phyloP scores from a whole-genome alignment of 2,888 invertebrate genomes.

The Acleris cristana region DNA sequence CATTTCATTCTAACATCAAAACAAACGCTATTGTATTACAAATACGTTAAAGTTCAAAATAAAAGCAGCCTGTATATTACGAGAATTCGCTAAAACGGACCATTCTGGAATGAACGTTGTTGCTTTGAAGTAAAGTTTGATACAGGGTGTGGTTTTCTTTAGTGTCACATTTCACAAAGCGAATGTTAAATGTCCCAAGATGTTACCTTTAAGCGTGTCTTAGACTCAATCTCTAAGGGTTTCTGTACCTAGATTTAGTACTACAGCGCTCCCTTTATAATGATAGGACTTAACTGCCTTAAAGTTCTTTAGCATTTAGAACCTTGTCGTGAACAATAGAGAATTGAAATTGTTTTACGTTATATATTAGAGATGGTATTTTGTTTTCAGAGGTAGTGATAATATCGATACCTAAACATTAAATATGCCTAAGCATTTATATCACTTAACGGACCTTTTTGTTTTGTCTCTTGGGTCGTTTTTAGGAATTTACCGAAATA shows the following conservation, averaged over 20 bases:
- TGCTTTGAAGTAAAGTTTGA: not conserved
- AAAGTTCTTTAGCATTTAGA: too few relatives aligned
- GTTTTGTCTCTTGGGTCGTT: too few relatives aligned
- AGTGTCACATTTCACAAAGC: slow-evolving; percentile 3
- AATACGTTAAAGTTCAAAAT: not conserved
- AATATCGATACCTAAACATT: too few relatives aligned
- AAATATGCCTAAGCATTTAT: too few relatives aligned
- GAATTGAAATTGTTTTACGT: too few relatives aligned
- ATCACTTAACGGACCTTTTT: too few relatives aligned
- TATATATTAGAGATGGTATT: too few relatives aligned
- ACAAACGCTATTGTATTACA: not conserved
- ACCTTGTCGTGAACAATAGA: too few relatives aligned
- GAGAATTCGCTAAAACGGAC: not conserved
- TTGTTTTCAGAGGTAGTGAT: too few relatives aligned
- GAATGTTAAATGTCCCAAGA: slow-evolving; percentile 13
- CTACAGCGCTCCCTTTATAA: not conserved
- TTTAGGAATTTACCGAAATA: too few relatives aligned
- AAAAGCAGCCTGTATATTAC: not conserved
- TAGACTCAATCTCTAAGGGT: not conserved
- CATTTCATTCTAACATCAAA: not conserved
- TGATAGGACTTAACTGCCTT: too few relatives aligned
- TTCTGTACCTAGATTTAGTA: slow-evolving; percentile 4
- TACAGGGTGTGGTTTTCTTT: not conserved
- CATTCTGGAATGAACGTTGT: not conserved
- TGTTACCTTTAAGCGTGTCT: slow-evolving; percentile 5